Base-by-base conservation (phyloP, 1,140 invertebrate genomes). In the Bombus pyrosoma region DNA sequence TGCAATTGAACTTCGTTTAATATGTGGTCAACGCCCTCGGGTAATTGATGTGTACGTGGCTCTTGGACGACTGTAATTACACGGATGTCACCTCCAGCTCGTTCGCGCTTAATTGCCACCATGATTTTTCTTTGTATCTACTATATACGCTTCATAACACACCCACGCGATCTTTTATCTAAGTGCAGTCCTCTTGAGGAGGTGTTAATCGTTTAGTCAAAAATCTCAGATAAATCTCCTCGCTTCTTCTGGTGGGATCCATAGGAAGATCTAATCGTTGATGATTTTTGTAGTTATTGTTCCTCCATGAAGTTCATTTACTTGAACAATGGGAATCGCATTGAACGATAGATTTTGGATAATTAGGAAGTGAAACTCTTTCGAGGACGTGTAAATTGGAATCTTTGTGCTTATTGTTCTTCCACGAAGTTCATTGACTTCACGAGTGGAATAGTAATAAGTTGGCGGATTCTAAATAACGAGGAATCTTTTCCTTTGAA, bases 1-100 rank as follows among this genome's bases (percentile, higher is more conserved):
- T 74, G 43, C 87, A 83, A 89, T 89, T 84, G 85, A 83, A 73
- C 79, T 72, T 89, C 73, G 62, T 89, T 90, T 82, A 69, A 82
- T 78, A 37, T 69, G 72, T 90, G 87, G 81, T 89, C 84, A 88
- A 89, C 81, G 81, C 78, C 87, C 78, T 84, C 87, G 85, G 8
- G 15, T 84, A 90, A 90, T 81, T 78, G 81, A 81, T 78, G 74
- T 81, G 85, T 84, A 78, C 66, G 41, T 69, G 32, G 37, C 68
- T 78, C 76, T 8, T 53, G 77, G 72, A 34, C n/a, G 64, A 41
- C 34, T 57, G 18, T 87, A 89, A 90, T 90, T 90, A 84, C 39
- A 81, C 47, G 78, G 74, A 79, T 87, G 69, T 87, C 81, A 87
- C 85, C 85, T 86, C 79, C 57, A 41, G 53, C 15, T 57, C 25